Percentiles rank a stretch among this genome's conserved stretches.
Evolutionary conservation across 2,113 vertebrate genomes (phyloP).

Genomic region (Lepus europaeus): DNA sequence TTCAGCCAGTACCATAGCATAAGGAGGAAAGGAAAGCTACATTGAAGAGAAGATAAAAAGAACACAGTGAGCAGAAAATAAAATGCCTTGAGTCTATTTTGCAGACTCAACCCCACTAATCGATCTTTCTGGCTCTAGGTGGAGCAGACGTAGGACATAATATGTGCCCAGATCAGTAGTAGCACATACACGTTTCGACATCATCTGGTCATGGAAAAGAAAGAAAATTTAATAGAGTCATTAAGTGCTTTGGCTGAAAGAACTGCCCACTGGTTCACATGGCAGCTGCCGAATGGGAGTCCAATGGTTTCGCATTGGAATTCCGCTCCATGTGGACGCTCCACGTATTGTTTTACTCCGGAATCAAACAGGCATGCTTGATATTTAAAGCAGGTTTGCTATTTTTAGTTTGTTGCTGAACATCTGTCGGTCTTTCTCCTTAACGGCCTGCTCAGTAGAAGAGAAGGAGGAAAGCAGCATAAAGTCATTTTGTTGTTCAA

Average conservation of each 20-base stretch:
- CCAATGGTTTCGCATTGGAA: not conserved
- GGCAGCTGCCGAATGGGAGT: not conserved
- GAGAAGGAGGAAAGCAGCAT: conserved; percentile 53
- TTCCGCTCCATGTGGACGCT: not conserved
- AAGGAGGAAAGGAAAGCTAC: conserved; percentile 81
- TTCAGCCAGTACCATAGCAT: conserved; percentile 82
- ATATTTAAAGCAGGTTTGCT: conserved; percentile 75
- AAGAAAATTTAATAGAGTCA: not conserved
- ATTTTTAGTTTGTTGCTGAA: conserved; percentile 63
- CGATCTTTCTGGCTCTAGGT: conserved; percentile 71
- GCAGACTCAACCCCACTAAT: conserved; percentile 84
- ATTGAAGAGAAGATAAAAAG: conserved; percentile 87
- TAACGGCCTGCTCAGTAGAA: conserved; percentile 70
- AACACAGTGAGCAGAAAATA: conserved; percentile 84
- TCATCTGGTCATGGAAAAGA: accelerated
- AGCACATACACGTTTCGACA: not conserved
- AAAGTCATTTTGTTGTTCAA: conserved; percentile 77
- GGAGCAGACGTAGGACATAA: not conserved
- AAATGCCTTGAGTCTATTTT: conserved; percentile 87
- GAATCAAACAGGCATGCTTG: conserved; percentile 34
- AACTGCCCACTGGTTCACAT: not conserved
- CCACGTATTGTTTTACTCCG: not conserved
- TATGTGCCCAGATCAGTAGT: not conserved
- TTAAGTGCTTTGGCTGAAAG: conserved; percentile 49
- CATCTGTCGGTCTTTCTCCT: conserved; percentile 71